Evolutionary conservation across 2,113 vertebrate genomes (phyloP).

Genomic region (Leucosticte australis): DNA sequence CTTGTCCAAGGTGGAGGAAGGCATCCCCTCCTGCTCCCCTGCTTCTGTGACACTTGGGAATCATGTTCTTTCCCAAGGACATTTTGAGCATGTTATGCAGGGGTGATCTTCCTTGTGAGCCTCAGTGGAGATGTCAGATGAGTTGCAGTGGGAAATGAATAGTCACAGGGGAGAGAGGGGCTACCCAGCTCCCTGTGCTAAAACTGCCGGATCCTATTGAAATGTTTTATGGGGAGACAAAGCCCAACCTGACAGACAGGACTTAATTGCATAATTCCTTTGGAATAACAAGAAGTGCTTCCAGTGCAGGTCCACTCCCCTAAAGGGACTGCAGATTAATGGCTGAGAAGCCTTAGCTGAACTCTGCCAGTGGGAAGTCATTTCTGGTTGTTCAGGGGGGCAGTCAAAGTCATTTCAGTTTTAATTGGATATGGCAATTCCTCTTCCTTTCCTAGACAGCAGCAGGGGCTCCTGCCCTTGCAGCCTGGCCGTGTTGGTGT

Average conservation of each 20-base stretch:
- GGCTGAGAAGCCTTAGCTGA: background rate
- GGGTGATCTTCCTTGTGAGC: background rate
- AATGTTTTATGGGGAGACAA: background rate
- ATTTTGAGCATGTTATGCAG: background rate
- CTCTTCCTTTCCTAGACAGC: background rate
- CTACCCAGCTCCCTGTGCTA: background rate
- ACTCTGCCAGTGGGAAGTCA: fast-evolving
- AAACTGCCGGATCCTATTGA: background rate
- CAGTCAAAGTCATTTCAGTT: background rate
- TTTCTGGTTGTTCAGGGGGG: background rate
- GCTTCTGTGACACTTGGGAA: background rate
- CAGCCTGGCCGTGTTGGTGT: fast-evolving
- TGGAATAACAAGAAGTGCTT: background rate
- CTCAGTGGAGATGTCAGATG: background rate
- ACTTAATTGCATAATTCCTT: background rate
- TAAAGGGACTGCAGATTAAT: background rate
- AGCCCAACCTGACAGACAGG: background rate
- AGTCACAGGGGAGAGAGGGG: background rate
- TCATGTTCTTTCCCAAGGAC: background rate
- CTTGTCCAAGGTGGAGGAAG: background rate
- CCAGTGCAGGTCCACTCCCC: background rate
- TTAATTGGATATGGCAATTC: background rate
- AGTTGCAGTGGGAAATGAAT: background rate
- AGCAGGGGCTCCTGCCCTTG: background rate
- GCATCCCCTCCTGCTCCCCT: background rate